Percentiles rank a stretch among this genome's conserved stretches.
phyloP scores from a whole-genome alignment of 2,113 vertebrate genomes.

The Oostethus manadensis region DNA sequence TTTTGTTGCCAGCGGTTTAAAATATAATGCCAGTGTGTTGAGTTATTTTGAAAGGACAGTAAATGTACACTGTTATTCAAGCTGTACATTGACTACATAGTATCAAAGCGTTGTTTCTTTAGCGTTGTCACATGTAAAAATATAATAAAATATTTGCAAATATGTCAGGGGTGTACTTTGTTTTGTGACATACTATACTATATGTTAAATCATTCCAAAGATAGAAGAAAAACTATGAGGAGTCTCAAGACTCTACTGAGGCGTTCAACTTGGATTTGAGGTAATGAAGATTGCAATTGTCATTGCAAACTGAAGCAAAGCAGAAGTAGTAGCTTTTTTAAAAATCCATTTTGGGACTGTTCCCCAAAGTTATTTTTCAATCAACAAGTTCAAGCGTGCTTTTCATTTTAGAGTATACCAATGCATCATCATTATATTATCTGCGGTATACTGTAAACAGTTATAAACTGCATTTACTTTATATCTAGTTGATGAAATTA shows the following conservation, averaged over 20 bases:
- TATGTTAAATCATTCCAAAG: background rate
- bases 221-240: background rate
- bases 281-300: background rate
- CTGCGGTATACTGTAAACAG: background rate
- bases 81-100: too few species aligned
- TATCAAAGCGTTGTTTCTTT: too few species aligned
- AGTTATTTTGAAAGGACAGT: too few species aligned
- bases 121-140: too few species aligned
- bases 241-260: slow-evolving; percentile 3
- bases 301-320: background rate
- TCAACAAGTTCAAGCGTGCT: slow-evolving; percentile 6
- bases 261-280: slow-evolving; percentile 25
- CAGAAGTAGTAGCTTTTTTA: background rate
- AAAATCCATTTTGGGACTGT: background rate
- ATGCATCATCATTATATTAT: background rate
- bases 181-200: too few species aligned
- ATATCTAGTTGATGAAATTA: background rate
- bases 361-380: background rate
- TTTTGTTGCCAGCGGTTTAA: too few species aligned
- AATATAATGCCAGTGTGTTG: too few species aligned
- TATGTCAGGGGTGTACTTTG: too few species aligned
- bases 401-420: background rate
- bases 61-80: too few species aligned
- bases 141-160: too few species aligned
- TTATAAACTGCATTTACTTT: slow-evolving; percentile 4